phyloP scores from a whole-genome alignment of 2,888 invertebrate species.

The Caenorhabditis sp. region DNA sequence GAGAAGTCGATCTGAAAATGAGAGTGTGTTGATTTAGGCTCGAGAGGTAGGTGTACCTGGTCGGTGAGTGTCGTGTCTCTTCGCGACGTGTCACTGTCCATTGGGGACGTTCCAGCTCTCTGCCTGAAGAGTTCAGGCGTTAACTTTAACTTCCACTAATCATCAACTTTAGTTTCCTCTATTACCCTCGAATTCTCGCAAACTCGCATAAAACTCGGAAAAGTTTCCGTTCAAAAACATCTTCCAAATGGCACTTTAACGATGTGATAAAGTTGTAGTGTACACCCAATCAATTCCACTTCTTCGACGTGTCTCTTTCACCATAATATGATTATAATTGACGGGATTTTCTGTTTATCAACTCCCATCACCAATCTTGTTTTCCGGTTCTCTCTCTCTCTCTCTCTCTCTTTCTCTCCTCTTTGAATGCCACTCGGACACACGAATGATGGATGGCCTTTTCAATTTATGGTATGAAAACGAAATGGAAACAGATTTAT shows the following conservation, averaged over 20 bases:
- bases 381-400: constrained; percentile 26
- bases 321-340: neutral
- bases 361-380: neutral
- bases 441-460: constrained; percentile 21
- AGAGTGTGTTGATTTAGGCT: neutral
- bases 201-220: too few relatives aligned
- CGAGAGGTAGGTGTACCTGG: constrained; percentile 37
- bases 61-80: constrained; percentile 70
- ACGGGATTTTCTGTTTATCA: neutral
- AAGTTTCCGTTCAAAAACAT: neutral
- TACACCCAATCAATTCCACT: too few relatives aligned
- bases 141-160: neutral
- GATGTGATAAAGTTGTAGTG: neutral
- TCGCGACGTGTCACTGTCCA: constrained; percentile 75
- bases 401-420: neutral
- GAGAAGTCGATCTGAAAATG: constrained; percentile 61
- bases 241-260: too few relatives aligned
- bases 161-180: too few relatives aligned
- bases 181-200: too few relatives aligned
- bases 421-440: constrained; percentile 12
- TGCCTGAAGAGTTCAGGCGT: constrained; percentile 37
- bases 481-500: constrained; percentile 10
- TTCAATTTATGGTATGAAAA: constrained; percentile 34
- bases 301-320: neutral
- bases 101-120: constrained; percentile 64